These are phyloP conservation scores for Globodera rostochiensis DNA, from an alignment of 1,140 invertebrate genomes.

Conservation along the genomic window DNA sequence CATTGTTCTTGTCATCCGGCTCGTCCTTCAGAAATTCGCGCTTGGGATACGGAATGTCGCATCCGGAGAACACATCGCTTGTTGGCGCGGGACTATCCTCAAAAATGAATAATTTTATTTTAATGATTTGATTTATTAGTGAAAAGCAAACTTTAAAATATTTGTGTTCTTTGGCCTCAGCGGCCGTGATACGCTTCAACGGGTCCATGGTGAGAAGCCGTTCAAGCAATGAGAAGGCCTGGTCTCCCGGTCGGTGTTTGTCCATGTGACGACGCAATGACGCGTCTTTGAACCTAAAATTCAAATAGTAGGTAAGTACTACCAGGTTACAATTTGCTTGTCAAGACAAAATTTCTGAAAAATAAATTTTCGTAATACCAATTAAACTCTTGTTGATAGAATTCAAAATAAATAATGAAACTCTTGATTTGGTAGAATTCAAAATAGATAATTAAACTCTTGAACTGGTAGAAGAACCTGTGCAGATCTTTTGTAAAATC, in stretches of 20 bases:
- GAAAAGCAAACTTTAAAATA: slow-evolving; percentile 32
- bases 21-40: slow-evolving; percentile 96
- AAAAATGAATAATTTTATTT: not conserved
- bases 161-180: slow-evolving; percentile 95
- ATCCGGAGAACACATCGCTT: slow-evolving; percentile 87
- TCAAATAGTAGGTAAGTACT: not conserved
- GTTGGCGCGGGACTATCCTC: slow-evolving; percentile 87
- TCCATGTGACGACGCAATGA: slow-evolving; percentile 98
- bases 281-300: slow-evolving; percentile 70
- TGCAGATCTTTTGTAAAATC: slow-evolving; percentile 85
- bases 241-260: slow-evolving; percentile 86
- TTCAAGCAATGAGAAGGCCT: slow-evolving; percentile 84
- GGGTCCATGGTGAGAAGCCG: slow-evolving; percentile 96
- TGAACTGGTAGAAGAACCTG: not conserved
- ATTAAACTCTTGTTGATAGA: too few species aligned
- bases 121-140: slow-evolving; percentile 10
- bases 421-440: too few species aligned
- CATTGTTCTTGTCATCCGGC: slow-evolving; percentile 77
- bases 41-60: slow-evolving; percentile 95
- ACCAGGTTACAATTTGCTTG: too few species aligned
- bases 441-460: too few species aligned
- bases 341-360: too few species aligned
- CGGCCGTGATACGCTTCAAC: slow-evolving; percentile 93
- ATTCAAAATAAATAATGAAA: not conserved
- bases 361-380: too few species aligned